Evolutionary conservation across 1,140 invertebrate species (phyloP).

Genomic region (Matsumurasca onukii): DNA sequence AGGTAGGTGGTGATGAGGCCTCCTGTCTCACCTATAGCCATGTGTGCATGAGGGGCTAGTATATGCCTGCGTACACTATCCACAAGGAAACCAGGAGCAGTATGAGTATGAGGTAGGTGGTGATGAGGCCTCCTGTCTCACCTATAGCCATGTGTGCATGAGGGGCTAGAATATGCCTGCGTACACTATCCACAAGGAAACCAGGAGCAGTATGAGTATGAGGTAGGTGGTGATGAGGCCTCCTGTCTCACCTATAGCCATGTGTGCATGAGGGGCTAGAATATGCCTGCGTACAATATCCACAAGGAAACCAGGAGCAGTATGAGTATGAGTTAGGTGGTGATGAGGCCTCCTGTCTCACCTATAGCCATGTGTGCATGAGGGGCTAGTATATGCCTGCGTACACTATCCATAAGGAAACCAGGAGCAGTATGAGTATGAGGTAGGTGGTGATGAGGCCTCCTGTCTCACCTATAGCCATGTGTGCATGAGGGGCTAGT

Average conservation of each 20-base stretch:
- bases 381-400: slow-evolving; percentile 49
- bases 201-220: slow-evolving; percentile 51
- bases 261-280: too few relatives aligned
- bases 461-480: slow-evolving; percentile 50
- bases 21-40: slow-evolving; percentile 46
- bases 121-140: slow-evolving; percentile 52
- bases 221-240: slow-evolving; percentile 54
- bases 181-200: slow-evolving; percentile 53
- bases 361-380: too few relatives aligned
- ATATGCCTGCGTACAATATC: too few relatives aligned
- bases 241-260: slow-evolving; percentile 50
- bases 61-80: slow-evolving; percentile 51
- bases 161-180: slow-evolving; percentile 49
- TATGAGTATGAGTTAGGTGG: too few relatives aligned
- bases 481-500: too few relatives aligned
- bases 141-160: too few relatives aligned
- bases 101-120: slow-evolving; percentile 54
- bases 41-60: too few relatives aligned
- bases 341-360: too few relatives aligned
- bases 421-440: slow-evolving; percentile 51
- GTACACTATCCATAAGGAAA: slow-evolving; percentile 53
- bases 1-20: slow-evolving; percentile 53
- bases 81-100: slow-evolving; percentile 51
- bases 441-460: slow-evolving; percentile 54
- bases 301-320: too few relatives aligned